Evolutionary conservation across 2,113 vertebrate species (phyloP), one percentile per base, ranked within the genome.

Genomic region (Regulus satrapa): DNA sequence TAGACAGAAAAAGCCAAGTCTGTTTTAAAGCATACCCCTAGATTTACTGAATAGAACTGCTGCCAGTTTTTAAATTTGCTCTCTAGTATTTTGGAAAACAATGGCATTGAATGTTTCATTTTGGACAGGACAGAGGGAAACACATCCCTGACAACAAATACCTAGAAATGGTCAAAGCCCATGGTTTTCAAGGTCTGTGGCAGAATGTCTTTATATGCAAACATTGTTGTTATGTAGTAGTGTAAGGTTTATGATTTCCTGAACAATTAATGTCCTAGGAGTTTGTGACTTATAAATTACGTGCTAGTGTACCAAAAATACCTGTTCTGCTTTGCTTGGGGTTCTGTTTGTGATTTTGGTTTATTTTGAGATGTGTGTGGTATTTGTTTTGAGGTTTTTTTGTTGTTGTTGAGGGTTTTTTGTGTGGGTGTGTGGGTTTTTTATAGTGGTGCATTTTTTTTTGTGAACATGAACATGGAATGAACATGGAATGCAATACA

Each of bases 261-360:
- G 92, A 93, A 46, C 69, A 92, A 78, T 92, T 95, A 43, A 88
- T 93, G 78, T 75, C 71, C 82, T 63, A 34, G 61, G 85, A 94
- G 85, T 59, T 88, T 75, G 48, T 59, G 85, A 78, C 48, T 92
- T 82, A 92, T 51, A 76, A 85, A 75, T 85, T 72, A 19, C 4
- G 25, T 85, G 69, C 38, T 40, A 62, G 25, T 40, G 8, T 83
- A 56, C 75, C 74, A 93, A 62, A 67, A 85, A 85, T 88, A 79
- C 56, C 66, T 59, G 40, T 83, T 79, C 45, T 88, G 38, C 23
- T 54, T 52, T 82, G 26, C 18, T 59, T 58, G 25, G 29, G 13
- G 18, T 68, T 61, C 62, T 75, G 40, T 40, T 68, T 48, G n/a
- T 66, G 24, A 8, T 4, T 54, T 55, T 6, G 46, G 15, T 14